Base-by-base conservation (phyloP, 2,113 vertebrate species). In the Hipposideros armiger region DNA sequence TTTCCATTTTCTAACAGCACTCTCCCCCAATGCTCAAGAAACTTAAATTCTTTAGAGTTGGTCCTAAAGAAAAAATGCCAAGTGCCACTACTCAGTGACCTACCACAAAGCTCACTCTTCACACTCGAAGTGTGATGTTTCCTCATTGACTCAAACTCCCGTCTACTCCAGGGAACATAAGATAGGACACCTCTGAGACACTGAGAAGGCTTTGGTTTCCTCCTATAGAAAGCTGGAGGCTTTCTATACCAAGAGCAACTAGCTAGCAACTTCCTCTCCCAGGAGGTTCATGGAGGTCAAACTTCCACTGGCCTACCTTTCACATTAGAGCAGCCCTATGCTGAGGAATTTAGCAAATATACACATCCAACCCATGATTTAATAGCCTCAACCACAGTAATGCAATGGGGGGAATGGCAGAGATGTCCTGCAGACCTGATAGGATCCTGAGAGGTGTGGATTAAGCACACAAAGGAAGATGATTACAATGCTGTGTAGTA, bases 391-490 rank as follows among this genome's bases (percentile, higher is more conserved):
- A 24, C 30, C 74, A 52, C 42, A 67, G 16, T 80, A 30, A 56
- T 11, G 3, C 30, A 64, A 32, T 45, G 32, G 36, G 19, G 17
- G 17, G 58, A 78, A 64, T 60, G 70, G 20, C 15, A 52, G 66
- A 58, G 28, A 24, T 36, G 6, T 74, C 20, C 52, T 60, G n/a
- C 40, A 60, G 42, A 81, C 26, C 50, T 36, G 17, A 40, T 60
- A 42, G 74, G 15, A 74, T 24, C 32, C 47, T 50, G 58, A 70
- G 58, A 72, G 70, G 36, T n/a, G 26, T 67, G 54, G 15, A 20
- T 93, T 80, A n/a, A 86, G 81, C 32, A 69, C n/a, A 22, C 15
- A 62, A 42, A 93, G n/a, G 74, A 78, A 73, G 82, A 83, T 30
- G 47, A 17, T 69, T 54, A 30, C 16, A 36, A 32, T 77, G 22